Base-by-base conservation (phyloP, 2,888 invertebrate species). In the Syrphus vitripennis region DNA sequence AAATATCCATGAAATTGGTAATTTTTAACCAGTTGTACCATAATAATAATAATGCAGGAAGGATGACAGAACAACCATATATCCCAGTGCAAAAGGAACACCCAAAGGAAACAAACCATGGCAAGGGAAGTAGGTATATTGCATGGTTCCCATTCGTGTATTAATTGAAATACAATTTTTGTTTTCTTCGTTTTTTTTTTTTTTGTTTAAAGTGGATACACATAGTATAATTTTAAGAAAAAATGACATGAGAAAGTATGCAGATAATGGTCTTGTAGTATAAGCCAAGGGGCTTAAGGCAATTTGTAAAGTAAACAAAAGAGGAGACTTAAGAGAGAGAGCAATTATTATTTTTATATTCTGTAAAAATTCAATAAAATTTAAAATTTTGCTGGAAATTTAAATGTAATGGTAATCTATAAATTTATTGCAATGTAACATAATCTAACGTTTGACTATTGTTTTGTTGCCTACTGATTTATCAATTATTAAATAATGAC, bases 1-100 rank as follows among this genome's bases (percentile, higher is more conserved):
- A 77, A 81, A 76, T 69, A 69, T 77, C 81, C 76, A 50, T 77
- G 74, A 86, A 86, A 77, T 81, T 78, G 70, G 81, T 77, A 69
- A 74, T 81, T 86, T 81, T 71, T 42, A 63, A 55, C 72, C 67
- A 67, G 72, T 67, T 65, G 57, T 50, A 71, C 48, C 75, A 79
- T 75, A 76, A 80, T 76, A 79, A 74, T 75, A 40, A 80, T 34
- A 45, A 45, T 48, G 37, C 50, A 40, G 63, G 57, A 48, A 42
- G 34, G 34, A 37, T 48, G 48, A 48, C 61, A 21, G 34, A 37
- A 34, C n/a, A 19, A 10, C 3, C 34, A 34, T 3, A 12, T 9
- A 34, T 10, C 34, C 48, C 21, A 59, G 48, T 29, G 59, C 31
- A 45, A 59, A n/a, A 14, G 19, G 31, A 37, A 4, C 31, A 48